phyloP scores from a whole-genome alignment of 2,797 vertebrate genomes.

The Chloroceryle inda region DNA sequence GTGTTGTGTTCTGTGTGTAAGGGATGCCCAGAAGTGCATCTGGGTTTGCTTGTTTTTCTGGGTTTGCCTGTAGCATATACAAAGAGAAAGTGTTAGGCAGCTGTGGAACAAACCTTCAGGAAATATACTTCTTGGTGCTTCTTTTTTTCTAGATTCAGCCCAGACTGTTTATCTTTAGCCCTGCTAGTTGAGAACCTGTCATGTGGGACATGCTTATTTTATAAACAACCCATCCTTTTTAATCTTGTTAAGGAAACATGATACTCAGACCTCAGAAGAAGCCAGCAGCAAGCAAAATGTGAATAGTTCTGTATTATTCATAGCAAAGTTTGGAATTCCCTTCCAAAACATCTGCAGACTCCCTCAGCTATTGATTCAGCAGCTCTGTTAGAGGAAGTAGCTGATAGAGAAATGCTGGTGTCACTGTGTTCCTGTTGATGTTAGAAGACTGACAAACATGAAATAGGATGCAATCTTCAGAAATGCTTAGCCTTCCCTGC shows the following conservation, averaged over 20 bases:
- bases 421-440: not conserved
- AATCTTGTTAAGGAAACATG: not conserved
- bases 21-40: not conserved
- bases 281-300: not conserved
- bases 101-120: not conserved
- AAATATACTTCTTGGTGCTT: not conserved
- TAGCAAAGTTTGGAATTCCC: not conserved
- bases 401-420: not conserved
- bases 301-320: not conserved
- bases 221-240: not conserved
- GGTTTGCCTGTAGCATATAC: not conserved
- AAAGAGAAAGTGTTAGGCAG: not conserved
- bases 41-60: not conserved
- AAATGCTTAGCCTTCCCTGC: not conserved
- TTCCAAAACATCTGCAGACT: not conserved
- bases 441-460: not conserved
- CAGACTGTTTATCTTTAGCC: not conserved
- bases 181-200: not conserved
- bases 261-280: not conserved
- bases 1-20: not conserved
- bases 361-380: not conserved
- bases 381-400: not conserved
- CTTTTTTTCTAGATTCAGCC: not conserved
- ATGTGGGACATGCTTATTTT: not conserved
- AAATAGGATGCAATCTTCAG: not conserved